Percentiles rank a stretch among this genome's conserved stretches.
phyloP scores from a whole-genome alignment of 2,797 vertebrate species.

The Delichon dasypus region DNA sequence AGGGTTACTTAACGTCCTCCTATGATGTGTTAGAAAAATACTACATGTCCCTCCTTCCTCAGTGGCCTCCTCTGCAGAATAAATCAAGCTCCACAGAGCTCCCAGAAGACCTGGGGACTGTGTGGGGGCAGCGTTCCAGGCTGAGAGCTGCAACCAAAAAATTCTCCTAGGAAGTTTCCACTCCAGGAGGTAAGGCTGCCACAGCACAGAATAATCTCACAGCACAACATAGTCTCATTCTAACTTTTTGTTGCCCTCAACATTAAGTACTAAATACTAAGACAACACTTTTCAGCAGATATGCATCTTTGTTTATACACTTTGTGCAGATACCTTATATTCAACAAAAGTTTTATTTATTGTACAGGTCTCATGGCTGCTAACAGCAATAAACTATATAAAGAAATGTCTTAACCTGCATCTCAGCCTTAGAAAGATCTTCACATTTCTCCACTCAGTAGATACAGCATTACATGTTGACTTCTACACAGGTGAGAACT shows the following conservation, averaged over 20 bases:
- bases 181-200: not conserved
- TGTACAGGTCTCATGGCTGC: not conserved
- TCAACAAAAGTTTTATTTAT: not conserved
- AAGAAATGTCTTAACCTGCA: not conserved
- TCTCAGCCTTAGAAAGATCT: not conserved
- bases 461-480: not conserved
- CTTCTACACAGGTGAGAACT: not conserved
- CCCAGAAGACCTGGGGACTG: not conserved
- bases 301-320: not conserved
- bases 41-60: constrained; percentile 5
- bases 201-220: not conserved
- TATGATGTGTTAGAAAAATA: constrained; percentile 49
- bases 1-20: not conserved
- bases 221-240: not conserved
- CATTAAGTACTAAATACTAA: not conserved
- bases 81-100: constrained; percentile 56
- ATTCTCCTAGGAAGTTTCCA: not conserved
- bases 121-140: constrained; percentile 43
- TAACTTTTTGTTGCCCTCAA: not conserved
- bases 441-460: not conserved
- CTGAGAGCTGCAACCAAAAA: not conserved
- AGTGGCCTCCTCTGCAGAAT: constrained; percentile 63
- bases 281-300: not conserved
- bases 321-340: not conserved
- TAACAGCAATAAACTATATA: not conserved